A percentile compares a stretch with the other conserved stretches of the same genome.
Conservation (phyloP, 2,797 vertebrate genomes). For the Enteromius treurensis region DNA sequence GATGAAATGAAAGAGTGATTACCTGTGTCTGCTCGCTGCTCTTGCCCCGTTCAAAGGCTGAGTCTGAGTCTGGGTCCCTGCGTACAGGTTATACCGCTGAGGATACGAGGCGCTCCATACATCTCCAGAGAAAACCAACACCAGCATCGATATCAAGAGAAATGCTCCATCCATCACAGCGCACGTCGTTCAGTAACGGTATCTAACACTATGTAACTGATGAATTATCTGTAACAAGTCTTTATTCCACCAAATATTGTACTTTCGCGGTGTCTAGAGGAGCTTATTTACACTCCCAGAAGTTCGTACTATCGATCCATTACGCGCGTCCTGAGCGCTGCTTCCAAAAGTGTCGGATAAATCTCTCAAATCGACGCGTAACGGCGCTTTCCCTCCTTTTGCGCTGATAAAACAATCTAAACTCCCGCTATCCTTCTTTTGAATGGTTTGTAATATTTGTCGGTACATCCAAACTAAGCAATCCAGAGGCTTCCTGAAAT, state of each 20-base stretch:
- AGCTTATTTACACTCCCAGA: constrained; percentile 36
- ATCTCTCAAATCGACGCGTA: constrained; percentile 28
- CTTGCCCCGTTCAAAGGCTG: constrained; percentile 57
- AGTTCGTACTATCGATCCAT: constrained; percentile 61
- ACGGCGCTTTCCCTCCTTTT: constrained; percentile 20
- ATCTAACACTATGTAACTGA: constrained; percentile 5
- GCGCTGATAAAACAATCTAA: constrained; percentile 26
- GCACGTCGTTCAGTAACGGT: neutral
- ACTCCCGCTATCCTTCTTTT: constrained; percentile 25
- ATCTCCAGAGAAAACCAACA: constrained; percentile 48
- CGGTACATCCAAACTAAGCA: constrained; percentile 48
- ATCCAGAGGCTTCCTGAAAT: constrained; percentile 18
- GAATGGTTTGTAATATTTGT: constrained; percentile 29
- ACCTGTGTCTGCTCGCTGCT: constrained; percentile 66
- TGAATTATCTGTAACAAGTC: constrained; percentile 33
- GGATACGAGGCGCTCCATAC: constrained; percentile 59
- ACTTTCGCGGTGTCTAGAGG: constrained; percentile 29
- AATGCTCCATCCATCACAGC: constrained; percentile 48
- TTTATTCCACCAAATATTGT: constrained; percentile 44
- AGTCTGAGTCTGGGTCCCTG: constrained; percentile 53
- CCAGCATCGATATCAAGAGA: constrained; percentile 51
- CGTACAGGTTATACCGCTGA: constrained; percentile 64
- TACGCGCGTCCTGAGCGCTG: constrained; percentile 27
- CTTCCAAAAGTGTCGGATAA: constrained; percentile 30
- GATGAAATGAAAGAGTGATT: neutral